Evolutionary conservation across 2,888 invertebrate genomes (phyloP), one percentile per base, ranked within the genome.

Genomic region (Noctua fimbriata): DNA sequence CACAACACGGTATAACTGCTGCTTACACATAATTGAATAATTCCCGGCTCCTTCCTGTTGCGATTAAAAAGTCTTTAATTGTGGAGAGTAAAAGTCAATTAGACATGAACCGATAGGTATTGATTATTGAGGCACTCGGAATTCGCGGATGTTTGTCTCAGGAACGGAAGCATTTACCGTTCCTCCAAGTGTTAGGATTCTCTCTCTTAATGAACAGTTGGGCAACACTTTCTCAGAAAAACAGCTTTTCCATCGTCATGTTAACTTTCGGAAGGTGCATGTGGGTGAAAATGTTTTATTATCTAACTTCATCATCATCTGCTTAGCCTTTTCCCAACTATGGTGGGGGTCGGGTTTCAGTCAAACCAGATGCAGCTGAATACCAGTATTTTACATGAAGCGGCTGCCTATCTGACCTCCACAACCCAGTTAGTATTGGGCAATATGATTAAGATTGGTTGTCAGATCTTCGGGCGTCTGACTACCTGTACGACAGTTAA

Each of bases 11-110:
- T n/a, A 72, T 86, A 73, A 86, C 78, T 87, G 80, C 81, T 83
- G 85, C 90, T 73, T 74, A 69, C 76, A 79, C 73, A 74, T 88
- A 92, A 93, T 93, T 93, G 92, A 91, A 92, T 94, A 92, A 94
- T 93, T 91, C 90, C 69, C n/a, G 5, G 58, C 47, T 52, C 28
- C 91, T 93, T 95, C 94, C 94, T 92, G 92, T 89, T 88, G 82
- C 90, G 88, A 93, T 92, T 91, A 92, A 92, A 92, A 92, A 93
- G 90, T 92, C 86, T 90, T 92, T 94, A 94, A 94, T 94, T 92
- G 91, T 89, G 81, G 90, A 92, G 93, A 94, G 94, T 94, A 93
- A 94, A 92, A 94, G 94, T 94, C 92, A 94, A 94, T 94, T 93
- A 93, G 88, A 83, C 86, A 87, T 89, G 78, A 85, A 74, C 69